Percentiles rank a stretch among this genome's conserved stretches.
phyloP scores from a whole-genome alignment of 2,113 vertebrate species.

The Edolisoma coerulescens region DNA sequence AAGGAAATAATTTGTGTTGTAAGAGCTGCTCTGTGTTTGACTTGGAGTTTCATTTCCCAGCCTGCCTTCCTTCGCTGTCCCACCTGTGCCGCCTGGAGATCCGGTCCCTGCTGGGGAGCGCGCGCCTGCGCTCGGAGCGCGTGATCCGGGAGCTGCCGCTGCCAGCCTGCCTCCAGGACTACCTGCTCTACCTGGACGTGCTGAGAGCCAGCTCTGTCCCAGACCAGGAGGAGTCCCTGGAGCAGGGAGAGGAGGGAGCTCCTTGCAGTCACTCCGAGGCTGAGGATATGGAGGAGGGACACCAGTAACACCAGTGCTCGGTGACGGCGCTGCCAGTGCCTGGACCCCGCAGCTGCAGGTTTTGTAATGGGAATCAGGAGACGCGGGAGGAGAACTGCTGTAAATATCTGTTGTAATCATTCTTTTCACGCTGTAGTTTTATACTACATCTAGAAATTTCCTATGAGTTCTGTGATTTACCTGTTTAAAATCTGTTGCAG shows the following conservation, averaged over 20 bases:
- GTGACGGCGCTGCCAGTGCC: accelerated
- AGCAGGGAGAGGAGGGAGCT: not conserved
- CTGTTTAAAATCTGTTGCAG: not conserved
- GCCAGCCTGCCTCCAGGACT: constrained; percentile 74
- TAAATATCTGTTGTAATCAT: not conserved
- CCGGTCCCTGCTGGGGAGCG: constrained; percentile 57
- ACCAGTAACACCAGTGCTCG: not conserved
- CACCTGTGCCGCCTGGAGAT: constrained; percentile 80
- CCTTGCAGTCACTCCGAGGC: not conserved
- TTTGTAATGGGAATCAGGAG: not conserved
- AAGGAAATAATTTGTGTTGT: no score
- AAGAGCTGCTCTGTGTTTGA: not conserved
- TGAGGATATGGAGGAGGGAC: not conserved
- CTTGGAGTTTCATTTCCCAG: constrained; percentile 36
- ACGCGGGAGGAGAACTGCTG: not conserved
- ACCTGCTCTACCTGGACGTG: constrained; percentile 74
- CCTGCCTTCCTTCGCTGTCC: constrained; percentile 64
- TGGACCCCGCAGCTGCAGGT: not conserved
- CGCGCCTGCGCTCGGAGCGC: constrained; percentile 42
- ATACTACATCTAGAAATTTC: not conserved
- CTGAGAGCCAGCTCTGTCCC: constrained; percentile 30
- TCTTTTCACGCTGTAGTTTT: not conserved
- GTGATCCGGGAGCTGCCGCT: constrained; percentile 65
- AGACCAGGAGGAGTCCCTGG: not conserved
- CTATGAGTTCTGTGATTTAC: not conserved